Conservation (phyloP, 2,113 vertebrate species). For the Gila orcuttii region DNA sequence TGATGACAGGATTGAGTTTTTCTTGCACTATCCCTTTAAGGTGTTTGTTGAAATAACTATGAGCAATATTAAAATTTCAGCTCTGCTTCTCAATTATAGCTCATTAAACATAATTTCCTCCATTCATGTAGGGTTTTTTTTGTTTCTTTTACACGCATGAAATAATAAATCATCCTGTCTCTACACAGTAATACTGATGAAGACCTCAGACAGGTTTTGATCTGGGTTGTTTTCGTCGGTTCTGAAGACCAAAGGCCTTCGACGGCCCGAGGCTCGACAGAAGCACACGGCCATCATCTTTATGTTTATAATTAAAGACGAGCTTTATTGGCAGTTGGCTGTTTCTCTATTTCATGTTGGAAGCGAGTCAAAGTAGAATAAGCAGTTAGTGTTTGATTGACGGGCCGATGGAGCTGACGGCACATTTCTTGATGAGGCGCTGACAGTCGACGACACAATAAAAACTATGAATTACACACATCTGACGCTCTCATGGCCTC, state of each 20-base stretch:
- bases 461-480: not conserved
- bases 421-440: conserved; percentile 34
- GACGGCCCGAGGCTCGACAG: not conserved
- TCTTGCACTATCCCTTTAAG: no score
- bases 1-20: no score
- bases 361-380: conserved; percentile 35
- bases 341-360: not conserved
- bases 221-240: not conserved
- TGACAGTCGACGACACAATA: conserved; percentile 42
- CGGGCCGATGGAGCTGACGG: conserved; percentile 19
- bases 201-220: not conserved
- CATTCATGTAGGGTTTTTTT: not conserved
- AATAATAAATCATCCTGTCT: not conserved
- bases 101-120: not conserved
- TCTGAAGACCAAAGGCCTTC: conserved; percentile 9
- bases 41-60: not conserved
- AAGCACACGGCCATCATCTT: not conserved
- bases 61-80: not conserved
- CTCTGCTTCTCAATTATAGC: not conserved
- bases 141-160: not conserved
- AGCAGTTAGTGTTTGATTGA: conserved; percentile 36
- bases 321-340: conserved; percentile 21
- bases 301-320: conserved; percentile 21
- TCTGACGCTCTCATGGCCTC: not conserved
- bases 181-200: not conserved